Evolutionary conservation across 1,140 invertebrate genomes (phyloP), one percentile per base, ranked within the genome.

Genomic region (Triops cancriformis): DNA sequence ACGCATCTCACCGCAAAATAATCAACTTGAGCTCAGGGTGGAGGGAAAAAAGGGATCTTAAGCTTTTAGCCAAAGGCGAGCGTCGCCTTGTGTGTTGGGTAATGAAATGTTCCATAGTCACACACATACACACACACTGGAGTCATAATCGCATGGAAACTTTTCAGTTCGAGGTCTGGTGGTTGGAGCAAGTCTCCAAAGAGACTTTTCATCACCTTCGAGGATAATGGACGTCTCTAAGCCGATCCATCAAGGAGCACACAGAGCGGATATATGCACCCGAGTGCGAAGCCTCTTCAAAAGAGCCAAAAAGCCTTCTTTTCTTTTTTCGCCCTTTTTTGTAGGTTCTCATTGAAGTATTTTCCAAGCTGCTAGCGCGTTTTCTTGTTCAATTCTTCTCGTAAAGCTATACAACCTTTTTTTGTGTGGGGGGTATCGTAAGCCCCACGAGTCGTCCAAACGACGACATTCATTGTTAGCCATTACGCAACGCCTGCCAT

Each of bases 161-260:
- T 64, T 64, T 64, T 64, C 51, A 64, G 10, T 14, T 5, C 14
- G 23, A 64, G 51, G 51, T 64, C 51, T 64, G 51, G 51, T 64
- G 51, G 31, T 64, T 64, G 51, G 51, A 64, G 51, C 51, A 64
- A 64, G 51, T 64, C 51, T 64, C n/a, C 51, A 64, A 64, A 23
- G 23, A 14, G 51, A 64, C 51, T 64, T 64, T 64, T 64, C 51
- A 64, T 64, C 51, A 64, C 51, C 51, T 64, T 14, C 51, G 14
- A 23, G 51, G 51, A 64, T 64, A 64, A 64, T 64, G 51, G 51
- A 64, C 51, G 51, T 64, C 51, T 23, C 51, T 64, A 64, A 64
- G 51, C 51, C 51, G 51, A 64, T 64, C 51, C 51, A 64, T 64
- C 51, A 64, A 64, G 23, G 51, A 64, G 51, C 51, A 64, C 23